Percentiles rank a stretch among this genome's conserved stretches.
Conservation (phyloP, 2,797 vertebrate species). For the Myotis vivesi region DNA sequence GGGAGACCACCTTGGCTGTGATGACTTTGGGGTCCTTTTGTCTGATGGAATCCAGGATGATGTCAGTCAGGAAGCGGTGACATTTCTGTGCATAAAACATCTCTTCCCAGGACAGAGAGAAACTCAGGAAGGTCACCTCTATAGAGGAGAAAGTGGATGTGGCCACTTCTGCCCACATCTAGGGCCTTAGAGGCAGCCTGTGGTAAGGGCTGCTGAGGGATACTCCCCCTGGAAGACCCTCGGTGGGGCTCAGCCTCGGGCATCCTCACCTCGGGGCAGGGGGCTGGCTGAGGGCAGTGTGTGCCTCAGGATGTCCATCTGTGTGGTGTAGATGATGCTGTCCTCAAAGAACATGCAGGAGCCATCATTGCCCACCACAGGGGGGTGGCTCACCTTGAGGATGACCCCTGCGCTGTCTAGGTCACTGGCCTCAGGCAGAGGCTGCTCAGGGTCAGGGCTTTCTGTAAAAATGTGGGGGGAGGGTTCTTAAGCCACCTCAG, state of each 20-base stretch:
- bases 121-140: constrained; percentile 82
- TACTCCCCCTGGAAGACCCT: neutral
- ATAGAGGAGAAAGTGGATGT: constrained; percentile 27
- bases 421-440: constrained; percentile 53
- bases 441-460: constrained; percentile 54
- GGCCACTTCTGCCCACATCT: neutral
- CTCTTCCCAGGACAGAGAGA: constrained; percentile 82
- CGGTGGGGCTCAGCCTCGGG: neutral
- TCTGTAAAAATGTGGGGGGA: constrained; percentile 50
- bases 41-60: constrained; percentile 82
- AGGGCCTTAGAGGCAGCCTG: neutral
- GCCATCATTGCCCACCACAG: constrained; percentile 74
- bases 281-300: neutral
- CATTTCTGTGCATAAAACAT: constrained; percentile 82
- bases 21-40: constrained; percentile 78
- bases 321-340: constrained; percentile 77
- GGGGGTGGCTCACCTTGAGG: constrained; percentile 77
- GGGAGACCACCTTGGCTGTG: constrained; percentile 69
- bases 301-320: constrained; percentile 31
- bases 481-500: neutral
- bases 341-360: constrained; percentile 76
- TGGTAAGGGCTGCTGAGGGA: neutral
- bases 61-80: constrained; percentile 80
- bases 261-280: constrained; percentile 62
- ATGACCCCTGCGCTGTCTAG: constrained; percentile 67